Percentiles rank a stretch among this genome's conserved stretches.
These are phyloP conservation scores for Leptoclinus maculatus DNA, from an alignment of 2,797 vertebrate species.

Conservation along the genomic window DNA sequence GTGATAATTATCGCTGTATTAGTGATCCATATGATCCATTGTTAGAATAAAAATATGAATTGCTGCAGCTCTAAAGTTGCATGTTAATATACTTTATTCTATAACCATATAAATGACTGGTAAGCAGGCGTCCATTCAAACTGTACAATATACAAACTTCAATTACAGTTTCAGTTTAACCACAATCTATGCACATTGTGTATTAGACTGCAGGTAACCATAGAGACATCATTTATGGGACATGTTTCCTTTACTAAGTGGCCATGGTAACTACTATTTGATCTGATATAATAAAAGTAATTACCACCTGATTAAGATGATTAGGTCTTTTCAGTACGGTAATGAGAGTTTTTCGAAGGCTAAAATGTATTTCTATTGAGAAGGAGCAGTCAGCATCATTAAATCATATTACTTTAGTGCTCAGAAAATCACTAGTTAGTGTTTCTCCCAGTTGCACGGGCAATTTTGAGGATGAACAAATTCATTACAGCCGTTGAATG, in stretches of 20 bases:
- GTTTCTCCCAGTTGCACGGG: slow-evolving; percentile 7
- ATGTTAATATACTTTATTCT: not conserved
- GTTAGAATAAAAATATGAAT: not conserved
- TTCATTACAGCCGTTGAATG: slow-evolving; percentile 3
- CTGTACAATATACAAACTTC: not conserved
- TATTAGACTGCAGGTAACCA: slow-evolving; percentile 7
- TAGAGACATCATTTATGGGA: not conserved
- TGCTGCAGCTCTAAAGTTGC: not conserved
- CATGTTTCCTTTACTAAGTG: not conserved
- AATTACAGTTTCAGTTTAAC: not conserved
- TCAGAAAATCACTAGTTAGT: slow-evolving; percentile 2
- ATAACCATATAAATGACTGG: not conserved
- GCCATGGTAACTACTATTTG: not conserved
- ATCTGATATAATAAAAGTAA: not conserved
- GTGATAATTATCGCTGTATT: not conserved
- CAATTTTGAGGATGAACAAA: slow-evolving; percentile 8
- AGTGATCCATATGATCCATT: not conserved
- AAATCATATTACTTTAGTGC: slow-evolving; percentile 12
- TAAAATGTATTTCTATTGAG: not conserved
- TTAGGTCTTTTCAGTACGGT: not conserved
- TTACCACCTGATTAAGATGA: not conserved
- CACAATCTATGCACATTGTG: not conserved
- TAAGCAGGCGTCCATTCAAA: not conserved
- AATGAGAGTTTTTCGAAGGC: not conserved
- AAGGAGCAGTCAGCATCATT: not conserved